These are phyloP conservation scores for Tichodroma muraria DNA, from an alignment of 2,113 vertebrate genomes.

Conservation along the genomic window DNA sequence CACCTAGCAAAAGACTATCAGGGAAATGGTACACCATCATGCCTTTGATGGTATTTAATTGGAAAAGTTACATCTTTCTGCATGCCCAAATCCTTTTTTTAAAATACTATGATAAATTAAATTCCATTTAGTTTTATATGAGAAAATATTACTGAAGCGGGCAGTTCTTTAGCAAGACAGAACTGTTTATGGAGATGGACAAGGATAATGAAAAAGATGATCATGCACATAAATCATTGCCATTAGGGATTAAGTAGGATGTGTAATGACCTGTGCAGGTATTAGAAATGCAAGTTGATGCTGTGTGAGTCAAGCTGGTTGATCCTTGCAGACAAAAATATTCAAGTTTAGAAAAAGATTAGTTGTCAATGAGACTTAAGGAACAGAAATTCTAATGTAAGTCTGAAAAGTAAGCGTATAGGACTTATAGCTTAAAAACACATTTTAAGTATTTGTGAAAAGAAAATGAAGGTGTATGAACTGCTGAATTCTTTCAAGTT, in stretches of 20 bases:
- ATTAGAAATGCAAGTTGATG: neutral
- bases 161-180: neutral
- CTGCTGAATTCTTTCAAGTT: neutral
- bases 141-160: neutral
- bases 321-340: neutral
- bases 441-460: neutral
- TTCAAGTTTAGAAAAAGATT: neutral
- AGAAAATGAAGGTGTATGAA: neutral
- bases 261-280: neutral
- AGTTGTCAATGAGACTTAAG: neutral
- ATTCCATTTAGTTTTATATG: neutral
- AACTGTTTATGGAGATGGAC: neutral
- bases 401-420: neutral
- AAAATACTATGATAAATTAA: neutral
- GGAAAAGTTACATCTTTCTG: neutral
- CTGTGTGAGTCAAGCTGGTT: neutral
- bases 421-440: neutral
- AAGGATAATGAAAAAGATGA: neutral
- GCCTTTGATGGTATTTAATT: neutral
- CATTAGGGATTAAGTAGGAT: neutral
- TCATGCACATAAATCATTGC: conserved; percentile 1
- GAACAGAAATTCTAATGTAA: neutral
- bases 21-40: neutral
- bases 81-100: neutral
- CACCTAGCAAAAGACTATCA: neutral